Base-by-base conservation (phyloP, 2,888 invertebrate species). In the Tethea ocularis region DNA sequence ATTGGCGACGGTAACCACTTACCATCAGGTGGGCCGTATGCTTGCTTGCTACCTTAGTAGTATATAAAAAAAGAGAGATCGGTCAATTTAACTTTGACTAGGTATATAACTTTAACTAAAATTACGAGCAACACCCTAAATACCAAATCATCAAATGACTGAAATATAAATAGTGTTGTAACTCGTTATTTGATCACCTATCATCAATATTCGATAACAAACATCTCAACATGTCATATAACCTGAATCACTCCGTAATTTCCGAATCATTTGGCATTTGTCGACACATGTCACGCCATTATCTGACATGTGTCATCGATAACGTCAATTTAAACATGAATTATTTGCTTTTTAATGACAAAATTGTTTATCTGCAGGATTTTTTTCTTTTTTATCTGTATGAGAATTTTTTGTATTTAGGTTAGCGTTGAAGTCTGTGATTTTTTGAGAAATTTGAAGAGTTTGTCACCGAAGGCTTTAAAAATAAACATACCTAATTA, bases 311-410 rank as follows among this genome's bases (percentile, higher is more conserved):
- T 82, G 83, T 83, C 84, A 80, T 0, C 58, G 86, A 87, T 87
- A 86, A 82, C 66, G 87, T 86, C 85, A 81, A 52, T 69, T 69
- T 86, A 83, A 84, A 77, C 78, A 80, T 86, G 88, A 89, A 87
- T 88, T 89, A 88, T 89, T 89, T 88, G 80, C 86, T 84, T 88
- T 87, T 88, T 88, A 87, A 73, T 66, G 54, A 54, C 54, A 54
- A 46, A 46, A 46, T 20, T 54, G 54, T 54, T 54, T 54, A 41
- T 74, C 70, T 60, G 52, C 57, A 62, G 66, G 72, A 74, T 74
- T 74, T 74, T 63, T 74, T 70, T 70, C 55, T n/a, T 66, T 64
- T 33, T 54, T 54, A 54, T 54, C 54, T 33, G 20, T 33, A 15
- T 54, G 54, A 22, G 54, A 54, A 33, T 22, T 33, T 33, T 33